Base-by-base conservation (phyloP, 2,113 vertebrate genomes). In the Rhea americana region DNA sequence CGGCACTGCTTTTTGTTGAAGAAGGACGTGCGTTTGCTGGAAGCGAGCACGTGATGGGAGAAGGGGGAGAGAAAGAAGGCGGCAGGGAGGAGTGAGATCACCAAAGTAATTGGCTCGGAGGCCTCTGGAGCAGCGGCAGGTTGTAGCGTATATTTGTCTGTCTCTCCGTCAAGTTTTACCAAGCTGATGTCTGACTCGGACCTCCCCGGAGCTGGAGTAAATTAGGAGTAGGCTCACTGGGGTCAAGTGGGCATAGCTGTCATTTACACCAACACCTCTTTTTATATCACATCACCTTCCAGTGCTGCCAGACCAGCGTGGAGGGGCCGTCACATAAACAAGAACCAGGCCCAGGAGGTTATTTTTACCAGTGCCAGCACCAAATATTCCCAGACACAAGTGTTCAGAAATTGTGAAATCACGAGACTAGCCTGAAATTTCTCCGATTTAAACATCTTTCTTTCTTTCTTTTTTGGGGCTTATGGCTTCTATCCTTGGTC, bases 121-220 rank as follows among this genome's bases (percentile, higher is more conserved):
- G 76, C 79, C 84, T 66, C 82, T 7, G 90, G 51, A 94, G 94
- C 80, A n/a, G 93, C 93, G 53, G 93, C 94, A 96, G 82, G 66
- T 93, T 65, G 81, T 17, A 73, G 50, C 2, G 39, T 19, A 48
- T 56, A 30, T 90, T 87, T 82, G 82, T 93, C 91, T 77, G 86
- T 91, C 92, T 90, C 68, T 77, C 86, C 47, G 4, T 90, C 67
- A 21, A 13, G 73, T 56, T 84, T 41, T 71, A 20, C n/a, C 5
- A 39, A 48, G 89, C 72, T 24, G 85, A 8, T 45, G 76, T 65
- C 90, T 90, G 85, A 53, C 41, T 37, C 53, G 9, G 95, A 94
- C 94, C 92, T 94, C 90, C 96, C 93, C 83, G 70, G 95, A 86
- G 90, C 93, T 73, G 95, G 48, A 70, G 88, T 56, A 72, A 84